Evolutionary conservation across 2,888 invertebrate species (phyloP).

Genomic region (Brachypalpus laphriformis): DNA sequence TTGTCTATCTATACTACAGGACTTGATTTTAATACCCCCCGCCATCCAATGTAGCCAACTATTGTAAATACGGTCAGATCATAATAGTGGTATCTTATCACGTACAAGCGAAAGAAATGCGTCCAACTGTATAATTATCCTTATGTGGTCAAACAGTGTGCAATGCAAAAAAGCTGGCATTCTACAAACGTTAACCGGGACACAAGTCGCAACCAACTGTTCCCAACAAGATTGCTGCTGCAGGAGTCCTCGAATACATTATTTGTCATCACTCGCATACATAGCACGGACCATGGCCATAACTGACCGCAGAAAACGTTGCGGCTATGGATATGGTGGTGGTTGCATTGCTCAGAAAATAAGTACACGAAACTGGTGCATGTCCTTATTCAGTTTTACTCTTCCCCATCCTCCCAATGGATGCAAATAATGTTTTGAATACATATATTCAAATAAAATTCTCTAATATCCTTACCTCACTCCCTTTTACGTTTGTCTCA

Average conservation of each 20-base stretch:
- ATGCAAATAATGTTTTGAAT: slow-evolving; percentile 57
- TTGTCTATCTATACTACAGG: no score
- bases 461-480: slow-evolving; percentile 30
- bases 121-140: slow-evolving; percentile 65
- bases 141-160: slow-evolving; percentile 64
- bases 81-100: slow-evolving; percentile 70
- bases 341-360: slow-evolving; percentile 51
- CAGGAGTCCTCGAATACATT: slow-evolving; percentile 3
- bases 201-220: slow-evolving; percentile 43
- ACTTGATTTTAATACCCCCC: no score
- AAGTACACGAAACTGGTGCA: slow-evolving; percentile 18
- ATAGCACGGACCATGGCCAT: slow-evolving; percentile 36
- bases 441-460: slow-evolving; percentile 44
- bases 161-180: slow-evolving; percentile 30
- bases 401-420: neutral
- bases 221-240: neutral
- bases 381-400: slow-evolving; percentile 17
- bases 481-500: neutral
- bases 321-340: slow-evolving; percentile 52
- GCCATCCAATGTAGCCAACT: no score
- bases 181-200: neutral
- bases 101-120: slow-evolving; percentile 64
- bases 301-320: slow-evolving; percentile 65
- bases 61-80: slow-evolving; percentile 26
- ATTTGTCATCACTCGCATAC: slow-evolving; percentile 23